Base-by-base conservation (phyloP, 2,888 invertebrate species). In the Aphidoletes aphidimyza region DNA sequence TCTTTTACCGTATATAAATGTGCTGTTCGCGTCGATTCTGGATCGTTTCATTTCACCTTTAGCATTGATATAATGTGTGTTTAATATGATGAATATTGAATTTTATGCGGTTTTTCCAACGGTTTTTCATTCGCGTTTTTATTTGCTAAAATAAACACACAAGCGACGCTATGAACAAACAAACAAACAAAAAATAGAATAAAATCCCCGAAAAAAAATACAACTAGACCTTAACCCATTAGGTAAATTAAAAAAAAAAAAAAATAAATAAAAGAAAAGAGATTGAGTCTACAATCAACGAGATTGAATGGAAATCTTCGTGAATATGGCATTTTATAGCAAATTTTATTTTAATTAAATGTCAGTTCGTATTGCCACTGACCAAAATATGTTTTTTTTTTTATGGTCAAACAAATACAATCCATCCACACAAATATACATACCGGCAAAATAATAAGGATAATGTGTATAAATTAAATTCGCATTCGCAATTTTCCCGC, bases 81-180 rank as follows among this genome's bases (percentile, higher is more conserved):
- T 69, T 69, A 14, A 69, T 30, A 69, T 69, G 69, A 69, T 69
- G 69, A 69, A 69, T 69, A 69, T 69, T 69, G 69, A 69, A 69
- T 69, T 69, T 69, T 69, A 14, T 69, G 69, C 34, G 69, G 69
- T 69, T 69, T 54, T 69, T 69, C 34, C 69, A 30, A 30, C 69
- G n/a, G n/a, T 30, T 69, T 69, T 30, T n/a, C 14, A 14, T 30
- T 26, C 69, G 69, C 69, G 69, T 69, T 69, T n/a, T n/a, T 30
- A 69, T 69, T 30, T 69, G 30, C 26, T 69, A 69, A 69, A 69
- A 69, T 26, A 54, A 26, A 54, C 30, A 69, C 69, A 11, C 69
- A 22, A n/a, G 26, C 54, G 14, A 11, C 22, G 5, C 1, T 26
- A n/a, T 5, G 1, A 54, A 54, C 5, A 26, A 26, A 54, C 3